Conservation (phyloP, 2,888 invertebrate species). For the Ametastegia equiseti region DNA sequence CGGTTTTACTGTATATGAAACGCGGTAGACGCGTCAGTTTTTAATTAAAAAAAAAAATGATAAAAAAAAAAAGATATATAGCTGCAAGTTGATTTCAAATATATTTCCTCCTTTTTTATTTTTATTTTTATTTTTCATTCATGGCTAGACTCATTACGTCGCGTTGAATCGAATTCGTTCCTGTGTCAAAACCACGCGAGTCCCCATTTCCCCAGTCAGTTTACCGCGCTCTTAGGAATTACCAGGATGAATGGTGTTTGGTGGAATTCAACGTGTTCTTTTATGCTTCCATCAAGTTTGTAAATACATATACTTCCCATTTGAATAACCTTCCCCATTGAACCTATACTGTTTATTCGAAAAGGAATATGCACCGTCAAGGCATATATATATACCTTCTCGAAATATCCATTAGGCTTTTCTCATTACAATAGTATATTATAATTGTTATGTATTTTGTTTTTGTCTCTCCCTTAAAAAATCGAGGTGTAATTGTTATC, state of each 20-base stretch:
- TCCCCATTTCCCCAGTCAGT: not conserved
- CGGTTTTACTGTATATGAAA: not conserved
- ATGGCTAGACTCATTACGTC: constrained; percentile 29
- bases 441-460: not conserved
- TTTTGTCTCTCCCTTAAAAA: not conserved
- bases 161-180: constrained; percentile 1
- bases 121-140: not conserved
- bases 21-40: not conserved
- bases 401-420: not conserved
- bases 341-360: no score
- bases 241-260: not conserved
- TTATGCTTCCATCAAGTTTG: not conserved
- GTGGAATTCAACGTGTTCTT: not conserved
- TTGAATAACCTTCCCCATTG: no score
- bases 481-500: constrained; percentile 36
- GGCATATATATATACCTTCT: not conserved
- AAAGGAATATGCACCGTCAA: no score
- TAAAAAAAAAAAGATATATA: no score
- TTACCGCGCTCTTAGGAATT: constrained; percentile 1
- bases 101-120: not conserved
- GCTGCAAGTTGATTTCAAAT: constrained; percentile 7
- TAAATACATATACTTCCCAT: not conserved
- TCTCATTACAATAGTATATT: not conserved
- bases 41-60: no score
- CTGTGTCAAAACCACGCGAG: constrained; percentile 22